Evolutionary conservation across 2,113 vertebrate species (phyloP), one percentile per base, ranked within the genome.

Genomic region (Neodontobutis hainanensis): DNA sequence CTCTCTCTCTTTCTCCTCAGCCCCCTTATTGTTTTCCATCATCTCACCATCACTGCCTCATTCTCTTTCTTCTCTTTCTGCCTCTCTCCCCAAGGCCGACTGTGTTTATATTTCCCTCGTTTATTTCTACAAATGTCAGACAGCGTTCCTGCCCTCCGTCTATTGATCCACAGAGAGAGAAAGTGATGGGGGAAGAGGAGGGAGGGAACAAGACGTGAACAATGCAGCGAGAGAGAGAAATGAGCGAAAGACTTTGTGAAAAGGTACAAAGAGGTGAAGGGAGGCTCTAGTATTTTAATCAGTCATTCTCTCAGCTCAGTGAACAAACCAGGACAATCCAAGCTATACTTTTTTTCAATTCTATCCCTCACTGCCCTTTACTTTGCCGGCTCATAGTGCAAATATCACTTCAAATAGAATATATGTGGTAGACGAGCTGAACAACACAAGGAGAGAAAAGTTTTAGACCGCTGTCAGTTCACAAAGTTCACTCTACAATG

Each of bases 101-200:
- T 62, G 83, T 87, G 87, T 88, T 90, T 86, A 86, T 89, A 90
- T 89, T 90, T 90, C 88, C 84, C 77, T 86, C 84, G 85, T 90
- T 90, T 90, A 88, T 90, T 90, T 87, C 88, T 87, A 90, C 87
- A 90, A 89, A 90, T 88, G 89, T 90, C 89, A 89, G 84, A 87
- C 85, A 84, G 81, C 71, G 78, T 87, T 91, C 81, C 83, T 87
- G 84, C 85, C 85, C 81, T 80, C 85, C 70, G 70, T 87, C 89
- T 90, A 87, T 90, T 86, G 86, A 89, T 87, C 86, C 85, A 73
- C 65, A 66, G 83, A 87, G 75, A 81, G 71, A 61, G 51, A 83
- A 47, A 64, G 36, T 36, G 65, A 78, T 36, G 58, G 44, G 52
- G 53, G 42, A 45, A 19, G 58, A 48, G 46, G n/a, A 5, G 36